Conservation (phyloP, 2,113 vertebrate species). For the Micronycteris hirsuta region DNA sequence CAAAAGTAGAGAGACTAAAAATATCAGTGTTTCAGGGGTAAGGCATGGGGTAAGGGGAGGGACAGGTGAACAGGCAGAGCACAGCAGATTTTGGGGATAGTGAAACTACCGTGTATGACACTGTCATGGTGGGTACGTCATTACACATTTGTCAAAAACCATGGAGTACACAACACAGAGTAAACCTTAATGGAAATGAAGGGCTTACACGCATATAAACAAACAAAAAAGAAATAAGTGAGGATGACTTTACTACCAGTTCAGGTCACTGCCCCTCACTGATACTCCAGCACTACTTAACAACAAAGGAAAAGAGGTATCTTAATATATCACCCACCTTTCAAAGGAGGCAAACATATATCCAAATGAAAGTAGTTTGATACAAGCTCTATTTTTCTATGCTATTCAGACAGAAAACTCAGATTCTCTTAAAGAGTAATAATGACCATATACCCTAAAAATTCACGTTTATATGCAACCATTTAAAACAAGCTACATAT, state of each 20-base stretch:
- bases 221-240: neutral
- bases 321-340: neutral
- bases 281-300: neutral
- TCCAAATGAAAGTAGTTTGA: neutral
- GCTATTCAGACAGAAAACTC: neutral
- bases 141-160: neutral
- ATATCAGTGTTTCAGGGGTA: neutral
- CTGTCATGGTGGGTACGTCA: neutral
- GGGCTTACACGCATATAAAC: neutral
- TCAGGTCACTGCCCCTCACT: neutral
- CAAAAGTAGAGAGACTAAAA: neutral
- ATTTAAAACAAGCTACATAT: neutral
- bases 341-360: neutral
- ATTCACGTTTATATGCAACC: neutral
- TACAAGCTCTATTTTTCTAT: neutral
- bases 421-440: neutral
- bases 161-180: neutral
- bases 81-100: neutral
- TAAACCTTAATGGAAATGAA: neutral
- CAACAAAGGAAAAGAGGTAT: neutral
- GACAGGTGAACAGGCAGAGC: neutral
- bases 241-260: neutral
- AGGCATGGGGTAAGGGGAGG: neutral
- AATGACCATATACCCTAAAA: neutral
- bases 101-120: neutral